Evolutionary conservation across 2,113 vertebrate species (phyloP).

Genomic region (Erythrocercus mccallii): DNA sequence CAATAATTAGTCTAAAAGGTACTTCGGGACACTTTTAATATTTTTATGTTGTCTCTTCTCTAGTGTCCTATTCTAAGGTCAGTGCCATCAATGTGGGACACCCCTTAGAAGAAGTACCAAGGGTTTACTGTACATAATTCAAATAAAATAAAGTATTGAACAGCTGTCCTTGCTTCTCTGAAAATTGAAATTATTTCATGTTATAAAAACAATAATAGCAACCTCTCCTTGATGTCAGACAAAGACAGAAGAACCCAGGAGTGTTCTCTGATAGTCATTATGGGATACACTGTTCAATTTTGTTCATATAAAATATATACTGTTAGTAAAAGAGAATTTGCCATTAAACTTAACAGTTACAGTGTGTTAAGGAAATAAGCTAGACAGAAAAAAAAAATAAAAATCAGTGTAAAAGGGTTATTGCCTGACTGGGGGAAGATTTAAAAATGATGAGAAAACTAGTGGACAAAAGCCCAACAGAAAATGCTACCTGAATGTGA

Average conservation of each 20-base stretch:
- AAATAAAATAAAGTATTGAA: background rate
- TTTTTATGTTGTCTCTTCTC: background rate
- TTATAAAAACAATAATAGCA: background rate
- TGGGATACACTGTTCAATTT: background rate
- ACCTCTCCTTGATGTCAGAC: background rate
- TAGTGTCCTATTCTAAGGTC: background rate
- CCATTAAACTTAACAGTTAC: background rate
- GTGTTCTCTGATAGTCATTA: rapidly evolving
- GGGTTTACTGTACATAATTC: background rate
- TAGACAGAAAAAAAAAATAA: background rate
- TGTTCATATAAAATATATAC: background rate
- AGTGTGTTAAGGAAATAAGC: background rate
- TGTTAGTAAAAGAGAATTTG: background rate
- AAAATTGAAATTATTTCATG: background rate
- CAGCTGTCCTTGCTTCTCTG: background rate
- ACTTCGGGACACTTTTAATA: background rate
- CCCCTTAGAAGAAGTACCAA: background rate
- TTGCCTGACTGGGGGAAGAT: background rate
- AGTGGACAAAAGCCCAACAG: background rate
- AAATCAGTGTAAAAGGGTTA: background rate
- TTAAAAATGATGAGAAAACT: rapidly evolving
- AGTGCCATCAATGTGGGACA: background rate
- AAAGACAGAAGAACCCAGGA: background rate
- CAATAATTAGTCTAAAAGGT: background rate
- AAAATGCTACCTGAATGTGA: background rate